Evolutionary conservation across 2,888 invertebrate species (phyloP).

Genomic region (Leistus spinibarbis): DNA sequence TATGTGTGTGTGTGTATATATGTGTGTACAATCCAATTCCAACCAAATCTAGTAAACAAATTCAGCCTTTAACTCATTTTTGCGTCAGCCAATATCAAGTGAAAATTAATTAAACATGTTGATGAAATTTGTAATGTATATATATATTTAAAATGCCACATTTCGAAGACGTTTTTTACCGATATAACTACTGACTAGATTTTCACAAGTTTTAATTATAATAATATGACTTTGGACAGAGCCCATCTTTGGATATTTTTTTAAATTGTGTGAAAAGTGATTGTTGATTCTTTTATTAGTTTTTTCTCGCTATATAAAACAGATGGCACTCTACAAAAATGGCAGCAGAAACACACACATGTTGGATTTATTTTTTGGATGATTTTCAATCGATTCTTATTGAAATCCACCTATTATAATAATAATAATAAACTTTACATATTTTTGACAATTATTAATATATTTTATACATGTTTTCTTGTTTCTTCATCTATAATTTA

Average conservation of each 20-base stretch:
- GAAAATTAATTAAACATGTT: neutral
- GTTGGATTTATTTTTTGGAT: constrained; percentile 5
- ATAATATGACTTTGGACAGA: constrained; percentile 20
- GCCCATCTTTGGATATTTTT: constrained; percentile 23
- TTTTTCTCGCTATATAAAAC: constrained; percentile 9
- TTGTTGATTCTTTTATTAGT: neutral
- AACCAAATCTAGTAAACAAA: constrained; percentile 28
- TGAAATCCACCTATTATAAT: constrained; percentile 26
- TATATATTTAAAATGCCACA: constrained; percentile 15
- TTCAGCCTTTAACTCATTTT: constrained; percentile 18
- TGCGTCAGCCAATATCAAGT: neutral
- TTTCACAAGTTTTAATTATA: constrained; percentile 1
- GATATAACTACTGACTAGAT: constrained; percentile 38
- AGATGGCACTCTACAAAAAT: constrained; percentile 37
- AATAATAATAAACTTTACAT: constrained; percentile 34
- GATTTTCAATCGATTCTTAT: constrained; percentile 17
- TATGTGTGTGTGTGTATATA: too few species aligned
- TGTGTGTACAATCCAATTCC: too few species aligned
- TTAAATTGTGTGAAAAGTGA: neutral
- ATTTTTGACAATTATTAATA: constrained; percentile 36
- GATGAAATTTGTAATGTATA: neutral
- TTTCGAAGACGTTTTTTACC: constrained; percentile 34
- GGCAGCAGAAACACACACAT: constrained; percentile 35
- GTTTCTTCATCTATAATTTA: constrained; percentile 23
- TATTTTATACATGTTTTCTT: constrained; percentile 33